Evolutionary conservation across 30 jellyfish, hydroid and myxozoan species (phyloP).

Genomic region (Pelagia noctiluca): DNA sequence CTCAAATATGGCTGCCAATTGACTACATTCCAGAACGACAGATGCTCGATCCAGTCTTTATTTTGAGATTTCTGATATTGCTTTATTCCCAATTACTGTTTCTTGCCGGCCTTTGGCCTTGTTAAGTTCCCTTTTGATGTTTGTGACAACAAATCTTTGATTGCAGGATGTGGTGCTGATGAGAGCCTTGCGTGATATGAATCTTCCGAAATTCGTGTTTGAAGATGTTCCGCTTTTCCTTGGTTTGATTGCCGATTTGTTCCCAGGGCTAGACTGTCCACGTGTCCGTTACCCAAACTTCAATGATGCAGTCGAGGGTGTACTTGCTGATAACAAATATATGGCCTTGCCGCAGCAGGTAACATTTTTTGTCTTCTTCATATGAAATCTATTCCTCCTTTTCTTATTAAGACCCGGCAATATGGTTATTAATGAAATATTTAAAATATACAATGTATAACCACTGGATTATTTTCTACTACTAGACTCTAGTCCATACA

Average conservation of each 20-base stretch:
- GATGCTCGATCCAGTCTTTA: too few species aligned
- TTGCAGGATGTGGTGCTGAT: constrained; percentile 94
- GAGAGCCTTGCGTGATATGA: constrained; percentile 99
- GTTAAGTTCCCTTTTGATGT: neutral
- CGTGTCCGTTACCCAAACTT: constrained; percentile 94
- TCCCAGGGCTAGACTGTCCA: constrained; percentile 99
- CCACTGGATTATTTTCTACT: too few species aligned
- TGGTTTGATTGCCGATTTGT: constrained; percentile 94
- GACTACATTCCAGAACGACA: too few species aligned
- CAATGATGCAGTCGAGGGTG: constrained; percentile 88
- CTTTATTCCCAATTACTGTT: too few species aligned
- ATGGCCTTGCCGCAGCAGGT: constrained; percentile 88
- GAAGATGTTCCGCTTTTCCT: constrained; percentile 98
- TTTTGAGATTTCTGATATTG: too few species aligned
- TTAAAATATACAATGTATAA: too few species aligned
- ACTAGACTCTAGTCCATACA: too few species aligned
- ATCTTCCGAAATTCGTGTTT: constrained; percentile 95
- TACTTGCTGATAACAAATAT: constrained; percentile 74
- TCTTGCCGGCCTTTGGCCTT: neutral
- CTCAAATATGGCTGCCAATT: too few species aligned
- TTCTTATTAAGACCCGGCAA: too few species aligned
- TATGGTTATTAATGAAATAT: too few species aligned
- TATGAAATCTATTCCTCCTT: neutral
- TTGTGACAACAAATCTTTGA: neutral
- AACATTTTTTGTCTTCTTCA: neutral